These are phyloP conservation scores for Peromyscus nudipes DNA, from an alignment of 2,797 vertebrate species.

Conservation along the genomic window DNA sequence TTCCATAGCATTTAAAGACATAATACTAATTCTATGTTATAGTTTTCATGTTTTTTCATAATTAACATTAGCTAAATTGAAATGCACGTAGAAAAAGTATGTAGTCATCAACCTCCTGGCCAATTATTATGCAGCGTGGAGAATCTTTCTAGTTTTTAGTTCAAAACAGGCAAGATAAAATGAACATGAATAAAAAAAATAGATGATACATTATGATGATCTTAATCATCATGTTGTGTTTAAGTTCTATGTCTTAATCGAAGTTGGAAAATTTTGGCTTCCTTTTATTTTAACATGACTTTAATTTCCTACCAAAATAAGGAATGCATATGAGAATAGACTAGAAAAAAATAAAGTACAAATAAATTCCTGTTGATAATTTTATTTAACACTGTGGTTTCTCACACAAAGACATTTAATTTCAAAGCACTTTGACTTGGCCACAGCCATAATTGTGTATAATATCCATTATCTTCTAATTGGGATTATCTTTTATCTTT, in stretches of 20 bases:
- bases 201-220: neutral
- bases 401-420: constrained; percentile 80
- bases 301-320: neutral
- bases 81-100: neutral
- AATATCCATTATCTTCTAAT: constrained; percentile 84
- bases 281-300: constrained; percentile 63
- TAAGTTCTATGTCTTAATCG: constrained; percentile 70
- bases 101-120: neutral
- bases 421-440: constrained; percentile 80
- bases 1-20: neutral
- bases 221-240: constrained; percentile 21
- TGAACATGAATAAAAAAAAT: neutral
- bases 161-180: constrained; percentile 42
- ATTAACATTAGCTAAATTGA: neutral
- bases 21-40: neutral
- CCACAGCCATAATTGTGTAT: constrained; percentile 71
- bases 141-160: neutral
- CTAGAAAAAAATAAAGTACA: constrained; percentile 62
- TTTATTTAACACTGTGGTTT: constrained; percentile 77
- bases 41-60: neutral
- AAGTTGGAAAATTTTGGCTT: constrained; percentile 60
- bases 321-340: constrained; percentile 14
- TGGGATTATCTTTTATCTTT: constrained; percentile 84
- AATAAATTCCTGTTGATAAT: constrained; percentile 83
- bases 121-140: neutral